Conservation (phyloP, 2,888 invertebrate genomes). For the Caenorhabditis uteleia region DNA sequence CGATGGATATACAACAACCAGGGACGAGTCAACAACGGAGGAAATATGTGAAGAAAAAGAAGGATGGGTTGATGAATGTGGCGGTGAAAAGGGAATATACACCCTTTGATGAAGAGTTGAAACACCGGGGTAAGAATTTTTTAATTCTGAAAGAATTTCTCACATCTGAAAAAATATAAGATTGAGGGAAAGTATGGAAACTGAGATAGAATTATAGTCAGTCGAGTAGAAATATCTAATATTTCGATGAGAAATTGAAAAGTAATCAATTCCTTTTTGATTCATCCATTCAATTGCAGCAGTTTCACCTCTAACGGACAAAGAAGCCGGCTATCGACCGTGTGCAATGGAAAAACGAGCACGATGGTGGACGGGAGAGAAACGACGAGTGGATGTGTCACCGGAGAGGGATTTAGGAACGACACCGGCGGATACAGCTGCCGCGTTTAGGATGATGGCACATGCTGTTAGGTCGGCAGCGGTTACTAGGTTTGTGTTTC, state of each 20-base stretch:
- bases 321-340: conserved; percentile 43
- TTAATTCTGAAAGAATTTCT: no score
- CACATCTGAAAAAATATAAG: no score
- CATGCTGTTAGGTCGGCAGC: conserved; percentile 51
- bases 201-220: no score
- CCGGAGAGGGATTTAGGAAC: conserved; percentile 50
- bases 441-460: conserved; percentile 57
- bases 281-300: conserved; percentile 18
- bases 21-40: conserved; percentile 12
- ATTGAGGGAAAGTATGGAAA: no score
- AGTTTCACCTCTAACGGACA: conserved; percentile 35
- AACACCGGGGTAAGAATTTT: conserved; percentile 17
- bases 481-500: conserved; percentile 34
- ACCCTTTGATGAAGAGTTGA: conserved; percentile 22
- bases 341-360: conserved; percentile 55
- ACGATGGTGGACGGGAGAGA: conserved; percentile 65
- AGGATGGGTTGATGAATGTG: conserved; percentile 16
- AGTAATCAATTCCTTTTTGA: no score
- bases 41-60: conserved; percentile 46
- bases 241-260: no score
- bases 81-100: conserved; percentile 10
- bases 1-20: no score
- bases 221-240: no score
- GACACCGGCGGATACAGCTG: conserved; percentile 50
- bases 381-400: conserved; percentile 50